Percentiles rank a stretch among this genome's conserved stretches.
phyloP scores from a whole-genome alignment of 2,797 vertebrate species.

The Apodemus agrarius region DNA sequence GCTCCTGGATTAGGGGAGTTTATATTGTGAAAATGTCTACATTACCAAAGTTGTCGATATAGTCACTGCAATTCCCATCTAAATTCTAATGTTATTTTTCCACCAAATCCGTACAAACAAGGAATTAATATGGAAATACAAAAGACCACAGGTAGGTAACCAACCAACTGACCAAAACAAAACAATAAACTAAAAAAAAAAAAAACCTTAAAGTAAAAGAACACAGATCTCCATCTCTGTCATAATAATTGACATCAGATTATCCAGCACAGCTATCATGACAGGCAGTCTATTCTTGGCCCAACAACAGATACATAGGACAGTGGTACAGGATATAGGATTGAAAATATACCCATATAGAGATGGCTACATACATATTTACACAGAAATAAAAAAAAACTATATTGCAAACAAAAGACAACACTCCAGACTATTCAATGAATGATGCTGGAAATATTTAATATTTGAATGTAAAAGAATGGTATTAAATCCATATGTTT shows the following conservation, averaged over 20 bases:
- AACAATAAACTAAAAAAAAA: accelerated
- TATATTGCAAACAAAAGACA: not conserved
- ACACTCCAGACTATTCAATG: not conserved
- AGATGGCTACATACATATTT: not conserved
- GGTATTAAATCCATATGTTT: too few species aligned
- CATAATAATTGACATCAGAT: not conserved
- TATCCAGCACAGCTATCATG: not conserved
- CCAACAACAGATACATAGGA: not conserved
- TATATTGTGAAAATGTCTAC: not conserved
- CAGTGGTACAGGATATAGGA: not conserved
- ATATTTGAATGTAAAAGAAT: not conserved
- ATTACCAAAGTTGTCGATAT: not conserved
- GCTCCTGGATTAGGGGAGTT: too few species aligned
- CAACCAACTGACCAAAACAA: not conserved
- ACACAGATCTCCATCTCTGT: not conserved
- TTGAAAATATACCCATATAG: not conserved
- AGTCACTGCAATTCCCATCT: not conserved
- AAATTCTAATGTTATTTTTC: not conserved
- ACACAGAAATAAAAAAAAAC: not conserved
- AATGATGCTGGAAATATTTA: not conserved
- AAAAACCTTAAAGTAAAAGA: not conserved
- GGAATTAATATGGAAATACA: not conserved
- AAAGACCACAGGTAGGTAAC: not conserved
- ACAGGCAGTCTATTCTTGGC: too few species aligned
- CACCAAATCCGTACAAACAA: too few species aligned